Evolutionary conservation across 2,888 invertebrate genomes (phyloP).

Genomic region (Neocrepidodera transversa): DNA sequence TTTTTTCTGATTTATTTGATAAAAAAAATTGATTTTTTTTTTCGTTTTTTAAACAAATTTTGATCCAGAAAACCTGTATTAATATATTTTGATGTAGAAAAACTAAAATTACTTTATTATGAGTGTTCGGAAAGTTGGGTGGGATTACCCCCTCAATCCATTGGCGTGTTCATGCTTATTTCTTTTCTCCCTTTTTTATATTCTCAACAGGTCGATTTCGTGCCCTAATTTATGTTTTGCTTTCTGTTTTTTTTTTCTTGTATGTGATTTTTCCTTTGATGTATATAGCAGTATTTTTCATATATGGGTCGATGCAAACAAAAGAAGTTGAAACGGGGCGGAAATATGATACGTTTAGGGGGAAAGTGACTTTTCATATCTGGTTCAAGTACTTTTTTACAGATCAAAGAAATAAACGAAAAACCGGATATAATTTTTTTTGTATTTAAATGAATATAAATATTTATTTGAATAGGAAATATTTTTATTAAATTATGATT

Average conservation of each 20-base stretch:
- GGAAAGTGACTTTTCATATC: constrained; percentile 31
- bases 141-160: too few relatives aligned
- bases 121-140: too few relatives aligned
- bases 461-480: too few relatives aligned
- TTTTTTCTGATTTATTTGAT: too few relatives aligned
- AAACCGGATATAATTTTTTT: too few relatives aligned
- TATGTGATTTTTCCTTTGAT: constrained; percentile 40
- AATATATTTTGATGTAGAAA: too few relatives aligned
- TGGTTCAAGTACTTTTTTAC: neutral
- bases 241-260: constrained; percentile 23
- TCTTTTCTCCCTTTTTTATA: neutral
- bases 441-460: too few relatives aligned
- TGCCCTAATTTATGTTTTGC: constrained; percentile 43
- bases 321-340: constrained; percentile 26
- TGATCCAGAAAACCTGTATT: too few relatives aligned
- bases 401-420: neutral
- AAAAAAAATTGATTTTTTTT: too few relatives aligned
- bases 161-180: neutral
- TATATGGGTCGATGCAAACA: constrained; percentile 32
- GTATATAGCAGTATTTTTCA: constrained; percentile 35
- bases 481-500: too few relatives aligned
- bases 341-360: constrained; percentile 28
- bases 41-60: too few relatives aligned
- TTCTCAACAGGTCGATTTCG: constrained; percentile 42
- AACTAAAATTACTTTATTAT: too few relatives aligned